Conservation (phyloP, 2,113 vertebrate genomes). For the Cephalopterus ornatus region DNA sequence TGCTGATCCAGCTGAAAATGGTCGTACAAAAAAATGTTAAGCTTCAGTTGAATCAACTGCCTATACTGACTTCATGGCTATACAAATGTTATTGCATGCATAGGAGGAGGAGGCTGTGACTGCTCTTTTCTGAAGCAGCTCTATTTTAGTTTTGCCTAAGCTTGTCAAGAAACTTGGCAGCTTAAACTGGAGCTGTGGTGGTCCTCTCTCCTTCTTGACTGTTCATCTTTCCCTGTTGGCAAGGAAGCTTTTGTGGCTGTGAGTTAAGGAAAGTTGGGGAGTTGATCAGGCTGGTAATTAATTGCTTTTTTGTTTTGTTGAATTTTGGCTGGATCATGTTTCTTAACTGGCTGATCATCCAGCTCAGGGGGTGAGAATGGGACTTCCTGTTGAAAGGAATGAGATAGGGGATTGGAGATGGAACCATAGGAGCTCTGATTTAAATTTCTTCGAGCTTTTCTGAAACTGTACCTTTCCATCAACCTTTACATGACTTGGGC, state of each 20-base stretch:
- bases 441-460: background rate
- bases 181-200: background rate
- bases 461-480: background rate
- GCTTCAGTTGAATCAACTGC: background rate
- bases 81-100: background rate
- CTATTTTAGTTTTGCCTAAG: background rate
- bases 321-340: background rate
- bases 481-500: background rate
- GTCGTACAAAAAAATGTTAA: background rate
- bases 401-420: background rate
- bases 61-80: background rate
- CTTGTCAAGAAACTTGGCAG: background rate
- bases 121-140: background rate
- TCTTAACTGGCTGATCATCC: background rate
- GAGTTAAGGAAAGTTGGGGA: background rate
- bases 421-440: background rate
- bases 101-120: background rate
- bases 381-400: background rate
- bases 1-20: background rate
- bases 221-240: background rate
- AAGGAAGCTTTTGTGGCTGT: background rate
- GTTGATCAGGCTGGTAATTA: background rate
- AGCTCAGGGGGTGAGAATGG: background rate
- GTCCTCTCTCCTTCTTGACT: background rate
- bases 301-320: background rate